Percentiles rank a stretch among this genome's conserved stretches.
phyloP scores from a whole-genome alignment of 2,113 vertebrate genomes.

The Piaya cayana region DNA sequence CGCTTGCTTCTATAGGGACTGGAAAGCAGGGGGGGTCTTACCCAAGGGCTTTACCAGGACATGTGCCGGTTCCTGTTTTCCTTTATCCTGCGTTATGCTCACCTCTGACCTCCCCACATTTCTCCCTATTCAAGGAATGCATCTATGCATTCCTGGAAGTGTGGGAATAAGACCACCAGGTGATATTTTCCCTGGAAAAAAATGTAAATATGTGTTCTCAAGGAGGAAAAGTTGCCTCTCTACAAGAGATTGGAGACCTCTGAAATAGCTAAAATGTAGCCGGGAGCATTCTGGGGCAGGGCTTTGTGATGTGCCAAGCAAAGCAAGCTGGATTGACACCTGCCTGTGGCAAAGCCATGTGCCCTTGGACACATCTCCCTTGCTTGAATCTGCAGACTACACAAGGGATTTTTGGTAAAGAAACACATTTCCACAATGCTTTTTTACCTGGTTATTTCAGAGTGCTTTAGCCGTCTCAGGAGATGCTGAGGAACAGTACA shows the following conservation, averaged over 20 bases:
- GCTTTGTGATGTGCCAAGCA: background rate
- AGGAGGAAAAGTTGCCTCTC: background rate
- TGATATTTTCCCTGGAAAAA: background rate
- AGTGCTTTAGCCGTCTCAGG: background rate
- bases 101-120: background rate
- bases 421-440: background rate
- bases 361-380: background rate
- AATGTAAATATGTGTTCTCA: background rate
- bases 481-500: background rate
- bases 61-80: background rate
- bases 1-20: background rate
- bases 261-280: background rate
- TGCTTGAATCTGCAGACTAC: background rate
- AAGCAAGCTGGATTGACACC: background rate
- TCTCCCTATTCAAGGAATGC: background rate
- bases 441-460: background rate
- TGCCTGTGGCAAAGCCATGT: background rate
- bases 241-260: background rate
- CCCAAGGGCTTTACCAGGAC: background rate
- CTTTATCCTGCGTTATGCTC: background rate
- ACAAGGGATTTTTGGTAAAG: background rate
- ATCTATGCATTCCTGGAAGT: background rate
- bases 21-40: background rate
- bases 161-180: background rate
- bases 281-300: background rate